Evolutionary conservation across 2,797 vertebrate species (phyloP), one percentile per base, ranked within the genome.

Genomic region (Gambusia yucatana): DNA sequence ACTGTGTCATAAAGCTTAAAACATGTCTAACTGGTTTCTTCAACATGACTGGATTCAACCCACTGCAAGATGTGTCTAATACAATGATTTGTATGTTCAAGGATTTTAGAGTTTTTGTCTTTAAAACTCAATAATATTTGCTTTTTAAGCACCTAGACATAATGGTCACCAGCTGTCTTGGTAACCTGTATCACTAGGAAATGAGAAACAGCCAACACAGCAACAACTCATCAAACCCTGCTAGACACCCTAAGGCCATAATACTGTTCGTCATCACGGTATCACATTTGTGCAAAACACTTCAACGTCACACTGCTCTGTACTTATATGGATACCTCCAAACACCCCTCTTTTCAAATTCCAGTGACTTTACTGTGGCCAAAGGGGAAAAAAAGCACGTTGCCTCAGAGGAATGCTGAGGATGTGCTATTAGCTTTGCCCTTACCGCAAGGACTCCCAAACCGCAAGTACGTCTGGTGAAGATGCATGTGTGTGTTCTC

Each of bases 351-450:
- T 75, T 75, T 75, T 81, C 65, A 47, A 82, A 86, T 91, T 85
- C 84, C 85, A 81, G 72, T 46, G 47, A 74, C 70, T 77, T 82
- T 47, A 46, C 73, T 72, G 78, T 46, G 46, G 78, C 82, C 1
- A 43, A 65, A 87, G 84, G 61, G 91, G 86, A 91, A 94, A 93
- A 86, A 93, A 85, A 73, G 69, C 74, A 88, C 79, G 81, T 91
- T 88, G 80, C 71, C 76, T 63, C 33, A 81, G 67, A 86, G 90
- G 93, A 95, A 95, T 95, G 90, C 82, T 78, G 83, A 82, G 81
- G 84, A 87, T 87, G 61, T 84, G 87, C 87, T 87, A 85, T 92
- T 84, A 88, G 81, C 80, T 44, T 73, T 70, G 86, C 78, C 78
- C 44, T 80, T 73, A 88, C 92, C 93, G 82, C 93, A 89, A 90